Conservation (phyloP, 2,797 vertebrate species). For the Schizothorax lantsangensis region DNA sequence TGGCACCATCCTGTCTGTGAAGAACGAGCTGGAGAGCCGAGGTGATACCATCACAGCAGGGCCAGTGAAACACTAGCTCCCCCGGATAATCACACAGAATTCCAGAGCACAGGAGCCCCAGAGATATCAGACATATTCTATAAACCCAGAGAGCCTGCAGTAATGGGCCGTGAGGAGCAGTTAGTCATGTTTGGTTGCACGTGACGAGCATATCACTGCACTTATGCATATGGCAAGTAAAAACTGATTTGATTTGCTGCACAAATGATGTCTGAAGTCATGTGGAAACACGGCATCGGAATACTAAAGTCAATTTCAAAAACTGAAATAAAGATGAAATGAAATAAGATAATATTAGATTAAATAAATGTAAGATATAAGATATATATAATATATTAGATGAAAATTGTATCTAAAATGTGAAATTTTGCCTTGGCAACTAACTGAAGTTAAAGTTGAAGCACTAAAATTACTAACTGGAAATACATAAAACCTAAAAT, state of each 20-base stretch:
- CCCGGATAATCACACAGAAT: constrained; percentile 56
- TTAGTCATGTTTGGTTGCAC: constrained; percentile 31
- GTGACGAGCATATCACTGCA: constrained; percentile 17
- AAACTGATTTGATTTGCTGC: constrained; percentile 5
- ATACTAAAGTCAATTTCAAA: not conserved
- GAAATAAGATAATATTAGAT: not conserved
- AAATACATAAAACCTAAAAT: no score
- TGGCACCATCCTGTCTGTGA: constrained; percentile 78
- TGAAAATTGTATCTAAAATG: not conserved
- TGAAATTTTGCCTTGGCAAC: not conserved
- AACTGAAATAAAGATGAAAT: not conserved
- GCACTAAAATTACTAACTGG: not conserved
- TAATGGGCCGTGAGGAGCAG: constrained; percentile 34
- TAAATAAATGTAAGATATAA: not conserved
- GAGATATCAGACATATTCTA: constrained; percentile 14
- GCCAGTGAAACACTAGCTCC: constrained; percentile 42
- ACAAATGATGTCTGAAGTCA: not conserved
- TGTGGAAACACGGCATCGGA: not conserved
- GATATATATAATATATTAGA: not conserved
- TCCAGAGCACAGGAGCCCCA: constrained; percentile 45
- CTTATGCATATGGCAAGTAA: constrained; percentile 56
- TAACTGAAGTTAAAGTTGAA: no score
- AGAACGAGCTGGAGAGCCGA: constrained; percentile 60
- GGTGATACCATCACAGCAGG: constrained; percentile 74
- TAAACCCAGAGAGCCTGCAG: constrained; percentile 4